phyloP scores from a whole-genome alignment of 1,140 invertebrate species.

The Physella acuta region DNA sequence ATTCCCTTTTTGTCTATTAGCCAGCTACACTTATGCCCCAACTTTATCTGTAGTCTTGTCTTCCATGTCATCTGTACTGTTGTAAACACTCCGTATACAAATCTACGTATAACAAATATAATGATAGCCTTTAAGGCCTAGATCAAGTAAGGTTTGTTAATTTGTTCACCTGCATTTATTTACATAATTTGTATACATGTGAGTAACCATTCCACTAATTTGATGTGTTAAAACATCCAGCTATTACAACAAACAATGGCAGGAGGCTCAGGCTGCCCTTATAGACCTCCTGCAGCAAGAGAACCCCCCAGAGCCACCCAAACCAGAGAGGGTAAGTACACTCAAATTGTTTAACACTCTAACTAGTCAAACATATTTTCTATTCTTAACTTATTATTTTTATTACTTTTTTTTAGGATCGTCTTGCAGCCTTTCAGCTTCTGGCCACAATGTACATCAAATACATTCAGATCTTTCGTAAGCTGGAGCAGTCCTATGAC shows the following conservation, averaged over 20 bases:
- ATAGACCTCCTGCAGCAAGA: constrained; percentile 58
- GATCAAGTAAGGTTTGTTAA: no score
- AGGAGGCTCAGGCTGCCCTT: constrained; percentile 57
- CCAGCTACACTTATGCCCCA: no score
- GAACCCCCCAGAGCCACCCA: constrained; percentile 54
- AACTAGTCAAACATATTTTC: background rate
- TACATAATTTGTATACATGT: no score
- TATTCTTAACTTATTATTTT: background rate
- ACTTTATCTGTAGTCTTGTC: no score
- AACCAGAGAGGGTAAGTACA: constrained; percentile 57
- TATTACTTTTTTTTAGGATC: constrained; percentile 53
- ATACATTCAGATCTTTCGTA: constrained; percentile 77
- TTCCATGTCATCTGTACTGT: no score
- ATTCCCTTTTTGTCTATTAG: no score
- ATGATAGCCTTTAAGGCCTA: no score
- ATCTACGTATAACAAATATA: no score
- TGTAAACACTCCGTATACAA: no score
- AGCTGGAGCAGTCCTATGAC: constrained; percentile 81
- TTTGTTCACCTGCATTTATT: no score
- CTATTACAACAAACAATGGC: constrained; percentile 60
- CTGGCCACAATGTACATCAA: constrained; percentile 69
- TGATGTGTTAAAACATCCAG: no score
- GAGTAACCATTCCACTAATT: no score
- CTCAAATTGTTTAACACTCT: background rate
- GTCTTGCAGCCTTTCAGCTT: constrained; percentile 57